Base-by-base conservation (phyloP, 2,113 vertebrate genomes). In the Equus przewalskii region DNA sequence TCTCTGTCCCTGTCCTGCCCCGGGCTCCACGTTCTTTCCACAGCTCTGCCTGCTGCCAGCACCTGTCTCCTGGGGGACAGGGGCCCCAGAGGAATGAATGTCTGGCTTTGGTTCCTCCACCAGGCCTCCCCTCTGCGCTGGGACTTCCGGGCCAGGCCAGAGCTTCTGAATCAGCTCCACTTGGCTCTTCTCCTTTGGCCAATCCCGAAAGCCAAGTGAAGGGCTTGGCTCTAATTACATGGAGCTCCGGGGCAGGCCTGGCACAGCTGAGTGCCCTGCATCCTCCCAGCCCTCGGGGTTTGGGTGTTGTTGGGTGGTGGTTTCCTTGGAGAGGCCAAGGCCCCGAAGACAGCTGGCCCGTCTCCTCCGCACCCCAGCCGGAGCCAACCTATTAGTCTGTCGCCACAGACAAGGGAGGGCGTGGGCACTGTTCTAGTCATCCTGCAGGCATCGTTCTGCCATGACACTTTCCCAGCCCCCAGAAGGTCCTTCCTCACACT, bases 41-140 rank as follows among this genome's bases (percentile, higher is more conserved):
- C 44, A 9, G 91, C 72, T 21, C 84, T 49, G 72, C 60, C 84
- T 10, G 24, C 14, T 22, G 70, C 88, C 76, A 72, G 60, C 96
- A 94, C 94, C 96, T 96, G 96, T 93, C 86, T 93, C n/a, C 67
- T 5, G 12, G 76, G 88, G 94, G 58, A 84, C 18, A 1, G 80
- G 11, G 87, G 92, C 92, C 88, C 36, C 18, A 2, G 65, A 33
- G 64, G 21, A 41, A 56, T 24, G 89, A 85, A 88, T 41, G n/a
- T 65, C 64, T 73, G 82, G 94, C 83, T 60, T 24, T 16, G 51
- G 60, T 36, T 58, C 81, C 69, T 69, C 21, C 7, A 2, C 16
- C 51, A 62, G 41, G 64, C 64, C 49, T 56, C 56, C 83, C 78
- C 60, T 76, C 87, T 10, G 56, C 82, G 56, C 78, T 5, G 73